phyloP scores from a whole-genome alignment of 2,888 invertebrate genomes.

The Leptinotarsa juncta region DNA sequence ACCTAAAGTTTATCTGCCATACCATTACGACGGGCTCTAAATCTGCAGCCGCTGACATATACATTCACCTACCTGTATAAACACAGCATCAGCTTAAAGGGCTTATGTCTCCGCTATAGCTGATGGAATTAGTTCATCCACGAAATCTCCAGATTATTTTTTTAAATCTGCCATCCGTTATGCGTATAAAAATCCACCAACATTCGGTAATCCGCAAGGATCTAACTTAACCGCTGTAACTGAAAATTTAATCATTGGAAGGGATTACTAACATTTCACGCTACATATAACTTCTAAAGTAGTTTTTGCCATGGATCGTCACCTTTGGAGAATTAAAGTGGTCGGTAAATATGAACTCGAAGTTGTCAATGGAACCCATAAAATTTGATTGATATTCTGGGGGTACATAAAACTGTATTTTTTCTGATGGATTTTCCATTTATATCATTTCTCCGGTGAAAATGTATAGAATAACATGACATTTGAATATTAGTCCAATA shows the following conservation, averaged over 20 bases:
- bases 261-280: constrained; percentile 58
- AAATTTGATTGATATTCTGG: not conserved
- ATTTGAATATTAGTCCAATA: too few relatives aligned
- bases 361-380: constrained; percentile 14
- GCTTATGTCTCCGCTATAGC: not conserved
- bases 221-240: constrained; percentile 49
- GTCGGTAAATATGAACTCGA: constrained; percentile 22
- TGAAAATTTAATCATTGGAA: constrained; percentile 58
- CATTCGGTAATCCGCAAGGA: constrained; percentile 33
- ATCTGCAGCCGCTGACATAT: too few relatives aligned
- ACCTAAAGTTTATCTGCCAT: too few relatives aligned
- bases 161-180: constrained; percentile 21
- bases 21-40: too few relatives aligned
- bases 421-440: too few relatives aligned
- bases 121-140: constrained; percentile 31
- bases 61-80: not conserved
- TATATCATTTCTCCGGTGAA: too few relatives aligned
- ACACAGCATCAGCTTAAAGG: not conserved
- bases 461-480: too few relatives aligned
- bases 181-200: constrained; percentile 32
- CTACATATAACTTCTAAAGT: constrained; percentile 50
- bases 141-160: constrained; percentile 29
- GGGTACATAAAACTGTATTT: not conserved
- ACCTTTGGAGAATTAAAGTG: constrained; percentile 48
- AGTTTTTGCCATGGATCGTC: constrained; percentile 51